Evolutionary conservation across 2,797 vertebrate species (phyloP), one percentile per base, ranked within the genome.

Genomic region (Aphelocoma californica): DNA sequence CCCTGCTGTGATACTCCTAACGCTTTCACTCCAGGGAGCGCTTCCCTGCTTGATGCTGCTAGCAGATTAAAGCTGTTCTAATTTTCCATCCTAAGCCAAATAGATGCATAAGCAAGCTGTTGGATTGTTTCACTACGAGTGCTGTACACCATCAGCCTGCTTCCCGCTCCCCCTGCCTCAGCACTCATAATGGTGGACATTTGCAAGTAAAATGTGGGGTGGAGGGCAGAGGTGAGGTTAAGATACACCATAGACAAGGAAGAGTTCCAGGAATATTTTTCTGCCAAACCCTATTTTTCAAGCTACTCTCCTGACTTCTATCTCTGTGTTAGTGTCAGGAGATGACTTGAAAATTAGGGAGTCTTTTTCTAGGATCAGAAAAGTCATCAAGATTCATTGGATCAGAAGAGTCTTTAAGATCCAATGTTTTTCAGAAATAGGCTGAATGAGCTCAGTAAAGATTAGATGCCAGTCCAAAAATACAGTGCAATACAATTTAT

Each of bases 71-170:
- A 98, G 97, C 97, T 97, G 97, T 96, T 98, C 97, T 97, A 95
- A 98, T 98, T 98, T 98, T 94, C 97, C 93, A 95, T 86, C 95
- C 95, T 92, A 94, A 98, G 98, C 98, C 98, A 98, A 98, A 98
- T 98, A 95, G 98, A 97, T 87, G 92, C 97, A 98, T 98, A 96
- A 98, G 97, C 98, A 98, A 98, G 98, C 97, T 98, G 98, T 98
- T 97, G 93, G 95, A 94, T 93, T 77, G 96, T 97, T 97, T 97
- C 67, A 0, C 95, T 91, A 81, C 1, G 58, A 79, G 83, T 67
- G 64, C 88, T 13, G 85, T n/a, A n/a, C 75, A 56, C 92, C 90
- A 85, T 89, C 91, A 93, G 81, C 85, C 50, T 20, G 92, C 92
- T 93, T 91, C 77, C 95, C n/a, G 0, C 81, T 90, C 36, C 79